phyloP scores from a whole-genome alignment of 2,113 vertebrate genomes.

The Trichechus manatus region DNA sequence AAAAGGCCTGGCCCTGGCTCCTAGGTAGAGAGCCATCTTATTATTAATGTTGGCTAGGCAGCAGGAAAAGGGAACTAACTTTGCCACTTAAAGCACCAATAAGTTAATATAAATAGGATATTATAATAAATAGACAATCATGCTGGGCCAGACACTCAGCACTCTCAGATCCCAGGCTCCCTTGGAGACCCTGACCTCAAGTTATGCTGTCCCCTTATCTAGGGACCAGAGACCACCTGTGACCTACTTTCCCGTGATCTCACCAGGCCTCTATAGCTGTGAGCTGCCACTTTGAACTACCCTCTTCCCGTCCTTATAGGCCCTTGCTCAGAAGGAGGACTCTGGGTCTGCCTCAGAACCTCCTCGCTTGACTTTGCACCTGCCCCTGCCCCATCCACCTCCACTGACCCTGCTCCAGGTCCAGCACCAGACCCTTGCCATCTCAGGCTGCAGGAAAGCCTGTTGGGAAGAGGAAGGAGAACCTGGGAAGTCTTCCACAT shows the following conservation, averaged over 20 bases:
- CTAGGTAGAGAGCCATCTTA: not conserved
- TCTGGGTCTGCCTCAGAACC: not conserved
- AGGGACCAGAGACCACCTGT: not conserved
- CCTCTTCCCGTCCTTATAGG: not conserved
- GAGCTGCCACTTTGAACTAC: conserved; percentile 18
- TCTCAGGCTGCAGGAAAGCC: not conserved
- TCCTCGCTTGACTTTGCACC: conserved; percentile 29
- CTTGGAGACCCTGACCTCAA: conserved; percentile 64
- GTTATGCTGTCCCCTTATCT: conserved; percentile 2
- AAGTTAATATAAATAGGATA: conserved; percentile 86
- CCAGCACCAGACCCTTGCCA: not conserved
- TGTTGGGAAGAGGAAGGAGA: not conserved
- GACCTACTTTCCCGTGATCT: conserved; percentile 46
- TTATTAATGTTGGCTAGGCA: not conserved
- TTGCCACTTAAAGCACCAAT: conserved; percentile 83
- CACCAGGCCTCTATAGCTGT: not conserved
- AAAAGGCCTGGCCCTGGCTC: not conserved
- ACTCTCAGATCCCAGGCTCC: conserved; percentile 15
- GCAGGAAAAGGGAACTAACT: conserved; percentile 35
- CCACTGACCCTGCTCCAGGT: not conserved
- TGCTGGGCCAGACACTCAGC: conserved; percentile 22
- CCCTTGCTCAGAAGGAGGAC: not conserved
- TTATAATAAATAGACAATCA: conserved; percentile 82
- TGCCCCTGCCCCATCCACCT: not conserved
- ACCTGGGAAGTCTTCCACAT: not conserved